phyloP scores from a whole-genome alignment of 2,113 vertebrate genomes.

The Myiagra hebetior region DNA sequence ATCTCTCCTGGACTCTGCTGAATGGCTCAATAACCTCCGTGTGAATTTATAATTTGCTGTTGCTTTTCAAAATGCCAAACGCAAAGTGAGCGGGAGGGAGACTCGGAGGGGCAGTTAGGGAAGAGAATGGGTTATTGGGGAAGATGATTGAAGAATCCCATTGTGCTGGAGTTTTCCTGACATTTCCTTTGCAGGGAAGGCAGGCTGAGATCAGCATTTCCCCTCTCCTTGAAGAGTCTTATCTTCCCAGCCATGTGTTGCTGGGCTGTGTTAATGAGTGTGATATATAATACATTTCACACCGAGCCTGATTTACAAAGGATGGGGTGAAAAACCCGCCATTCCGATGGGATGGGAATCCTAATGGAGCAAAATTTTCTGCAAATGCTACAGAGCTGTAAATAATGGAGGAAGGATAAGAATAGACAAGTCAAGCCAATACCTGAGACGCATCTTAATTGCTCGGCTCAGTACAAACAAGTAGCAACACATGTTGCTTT shows the following conservation, averaged over 20 bases:
- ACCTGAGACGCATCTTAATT: constrained; percentile 36
- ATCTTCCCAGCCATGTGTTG: constrained; percentile 43
- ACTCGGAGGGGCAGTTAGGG: not conserved
- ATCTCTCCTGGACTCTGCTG: not conserved
- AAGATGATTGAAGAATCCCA: constrained; percentile 26
- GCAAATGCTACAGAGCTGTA: not conserved
- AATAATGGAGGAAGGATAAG: constrained; percentile 41
- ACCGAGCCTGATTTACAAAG: constrained; percentile 27
- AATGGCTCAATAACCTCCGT: not conserved
- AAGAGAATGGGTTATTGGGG: not conserved
- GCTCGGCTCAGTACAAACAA: not conserved
- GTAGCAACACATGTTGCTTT: not conserved
- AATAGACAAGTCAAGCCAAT: not conserved
- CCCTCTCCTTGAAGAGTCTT: not conserved
- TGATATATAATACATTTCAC: constrained; percentile 12
- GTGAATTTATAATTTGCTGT: not conserved
- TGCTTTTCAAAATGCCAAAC: not conserved
- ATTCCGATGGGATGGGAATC: not conserved
- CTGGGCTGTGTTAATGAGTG: constrained; percentile 18
- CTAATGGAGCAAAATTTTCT: not conserved
- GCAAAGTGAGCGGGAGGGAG: not conserved
- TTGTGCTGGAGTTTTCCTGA: constrained; percentile 5
- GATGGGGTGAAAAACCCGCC: constrained; percentile 8
- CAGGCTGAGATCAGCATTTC: constrained; percentile 19
- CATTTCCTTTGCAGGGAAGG: not conserved